These are phyloP conservation scores for Helarctos malayanus DNA, from an alignment of 2,797 vertebrate genomes.

Conservation along the genomic window DNA sequence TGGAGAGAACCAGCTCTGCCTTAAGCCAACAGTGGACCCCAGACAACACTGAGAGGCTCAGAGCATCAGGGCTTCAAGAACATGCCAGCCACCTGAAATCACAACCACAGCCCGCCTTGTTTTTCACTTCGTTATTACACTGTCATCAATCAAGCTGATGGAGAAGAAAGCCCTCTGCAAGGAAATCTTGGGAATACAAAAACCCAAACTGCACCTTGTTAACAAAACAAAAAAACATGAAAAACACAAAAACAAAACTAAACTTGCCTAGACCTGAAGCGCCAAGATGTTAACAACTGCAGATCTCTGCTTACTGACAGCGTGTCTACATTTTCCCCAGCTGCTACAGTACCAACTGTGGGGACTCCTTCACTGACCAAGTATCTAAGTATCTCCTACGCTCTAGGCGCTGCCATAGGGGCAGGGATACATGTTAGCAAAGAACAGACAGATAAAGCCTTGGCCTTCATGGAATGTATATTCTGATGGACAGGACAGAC, in stretches of 20 bases:
- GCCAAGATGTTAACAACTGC: background rate
- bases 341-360: background rate
- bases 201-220: background rate
- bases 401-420: background rate
- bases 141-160: background rate
- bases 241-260: background rate
- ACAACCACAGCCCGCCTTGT: background rate
- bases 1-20: background rate
- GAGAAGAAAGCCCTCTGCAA: background rate
- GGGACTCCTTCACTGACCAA: background rate
- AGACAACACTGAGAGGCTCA: background rate
- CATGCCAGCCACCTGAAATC: background rate
- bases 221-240: background rate
- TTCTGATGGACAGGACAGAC: background rate
- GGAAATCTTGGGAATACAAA: slow-evolving; percentile 5
- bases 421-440: background rate
- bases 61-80: background rate
- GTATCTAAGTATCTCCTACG: background rate
- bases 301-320: background rate
- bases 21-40: background rate
- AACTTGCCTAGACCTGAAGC: background rate
- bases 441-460: background rate
- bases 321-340: background rate
- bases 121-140: background rate
- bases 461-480: background rate